Evolutionary conservation across 2,797 vertebrate species (phyloP), one percentile per base, ranked within the genome.

Genomic region (Enteromius radiatus): DNA sequence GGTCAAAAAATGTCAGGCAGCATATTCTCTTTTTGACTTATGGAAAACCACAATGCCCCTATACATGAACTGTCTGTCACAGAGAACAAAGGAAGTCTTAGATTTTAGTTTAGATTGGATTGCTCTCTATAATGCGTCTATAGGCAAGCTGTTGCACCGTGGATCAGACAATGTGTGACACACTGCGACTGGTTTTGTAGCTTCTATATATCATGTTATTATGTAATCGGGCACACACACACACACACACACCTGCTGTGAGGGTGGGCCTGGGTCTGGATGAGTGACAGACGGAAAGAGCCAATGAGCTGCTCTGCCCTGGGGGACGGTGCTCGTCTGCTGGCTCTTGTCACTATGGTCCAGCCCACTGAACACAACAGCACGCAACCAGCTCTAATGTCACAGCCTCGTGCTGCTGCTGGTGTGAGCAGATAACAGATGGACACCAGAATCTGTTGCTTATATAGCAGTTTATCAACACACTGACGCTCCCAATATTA

Each of bases 401-500:
- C 79, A 63, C 54, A 61, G 41, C 56, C 43, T n/a, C 1, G 9
- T 65, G 43, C 76, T 52, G 59, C 59, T 31, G 59, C 73, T 12
- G 52, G 56, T 63, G 68, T 81, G 49, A 81, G 28, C 14, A 33
- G 28, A 61, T 56, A 70, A 63, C 68, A 81, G 68, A 81, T 73
- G 65, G 49, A 79, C 17, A 70, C 23, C 68, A 80, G 68, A 71
- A 63, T 80, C 54, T 80, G 54, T 71, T 80, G 78, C 38, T 64
- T 65, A 26, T 65, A 54, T 52, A 52, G 70, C 45, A 67, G 69
- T 73, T 80, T 31, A 80, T 61, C 56, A 81, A 63, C 70, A 82
- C 38, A 36, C 69, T 49, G 79, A 81, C 79, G 49, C 41, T 41
- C 15, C 61, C 31, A 38, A 38, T 81, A 52, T 65, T 36, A 12